A percentile compares a stretch with the other conserved stretches of the same genome.
Conservation (phyloP, 2,797 vertebrate genomes). For the Argentina silus region DNA sequence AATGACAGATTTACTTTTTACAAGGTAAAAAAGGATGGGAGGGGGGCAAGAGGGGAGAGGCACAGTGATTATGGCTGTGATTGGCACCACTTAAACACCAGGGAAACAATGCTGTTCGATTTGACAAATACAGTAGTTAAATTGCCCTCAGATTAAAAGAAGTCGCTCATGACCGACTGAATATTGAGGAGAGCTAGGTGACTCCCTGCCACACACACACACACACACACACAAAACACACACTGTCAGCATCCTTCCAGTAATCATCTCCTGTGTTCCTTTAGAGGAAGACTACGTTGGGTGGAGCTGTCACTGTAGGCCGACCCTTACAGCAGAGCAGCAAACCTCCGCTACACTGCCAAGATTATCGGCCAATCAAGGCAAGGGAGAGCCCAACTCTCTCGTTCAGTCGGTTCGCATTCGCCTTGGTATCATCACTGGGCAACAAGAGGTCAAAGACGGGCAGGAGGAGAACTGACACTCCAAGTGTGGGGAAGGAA, state of each 20-base stretch:
- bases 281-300: constrained; percentile 46
- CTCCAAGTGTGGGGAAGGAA: no score
- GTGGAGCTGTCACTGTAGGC: constrained; percentile 80
- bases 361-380: constrained; percentile 92
- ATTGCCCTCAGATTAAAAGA: constrained; percentile 76
- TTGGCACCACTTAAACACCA: no score
- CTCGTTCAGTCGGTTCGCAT: constrained; percentile 83
- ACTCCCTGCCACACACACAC: constrained; percentile 33
- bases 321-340: constrained; percentile 92
- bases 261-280: constrained; percentile 45
- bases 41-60: no score
- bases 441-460: constrained; percentile 44
- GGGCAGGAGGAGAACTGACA: background rate
- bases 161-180: constrained; percentile 63
- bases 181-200: constrained; percentile 42
- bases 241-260: constrained; percentile 52
- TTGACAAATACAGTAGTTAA: background rate
- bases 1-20: background rate
- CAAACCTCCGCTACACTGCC: constrained; percentile 83
- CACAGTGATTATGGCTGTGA: no score
- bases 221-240: constrained; percentile 18
- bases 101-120: no score
- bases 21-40: background rate
- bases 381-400: constrained; percentile 65
- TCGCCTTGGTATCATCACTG: constrained; percentile 94